Percentiles rank a stretch among this genome's conserved stretches.
These are phyloP conservation scores for Hassar affinis DNA, from an alignment of 2,113 vertebrate species.

Conservation along the genomic window DNA sequence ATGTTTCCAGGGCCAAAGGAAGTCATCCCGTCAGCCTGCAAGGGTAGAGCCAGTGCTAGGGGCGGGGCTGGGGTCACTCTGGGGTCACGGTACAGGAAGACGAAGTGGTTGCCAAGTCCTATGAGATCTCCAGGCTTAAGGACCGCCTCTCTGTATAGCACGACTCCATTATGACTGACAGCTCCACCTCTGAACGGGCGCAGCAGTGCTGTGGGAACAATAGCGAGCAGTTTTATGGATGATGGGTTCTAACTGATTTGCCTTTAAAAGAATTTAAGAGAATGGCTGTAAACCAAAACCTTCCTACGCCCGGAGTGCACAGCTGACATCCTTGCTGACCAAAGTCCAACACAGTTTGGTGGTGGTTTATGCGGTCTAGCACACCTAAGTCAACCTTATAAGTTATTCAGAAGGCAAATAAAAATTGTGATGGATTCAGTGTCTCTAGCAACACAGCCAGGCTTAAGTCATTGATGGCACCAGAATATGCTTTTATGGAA, in stretches of 20 bases:
- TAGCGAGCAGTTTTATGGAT: background rate
- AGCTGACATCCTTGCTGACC: background rate
- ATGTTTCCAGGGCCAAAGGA: conserved; percentile 67
- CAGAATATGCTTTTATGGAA: background rate
- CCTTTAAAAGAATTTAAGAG: background rate
- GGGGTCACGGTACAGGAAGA: conserved; percentile 90
- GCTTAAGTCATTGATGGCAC: background rate
- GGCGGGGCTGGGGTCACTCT: conserved; percentile 74
- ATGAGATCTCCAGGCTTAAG: conserved; percentile 85
- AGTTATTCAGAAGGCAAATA: background rate
- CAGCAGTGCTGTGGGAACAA: conserved; percentile 67
- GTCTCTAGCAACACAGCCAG: background rate
- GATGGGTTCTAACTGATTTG: background rate
- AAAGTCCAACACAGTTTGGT: background rate
- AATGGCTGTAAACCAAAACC: background rate
- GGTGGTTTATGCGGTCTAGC: background rate
- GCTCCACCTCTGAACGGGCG: conserved; percentile 83
- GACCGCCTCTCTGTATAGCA: conserved; percentile 80
- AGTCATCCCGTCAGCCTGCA: conserved; percentile 67
- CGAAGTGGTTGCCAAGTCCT: conserved; percentile 84
- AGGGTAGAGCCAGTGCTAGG: conserved; percentile 68
- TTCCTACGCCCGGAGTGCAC: background rate
- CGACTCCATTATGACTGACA: conserved; percentile 84
- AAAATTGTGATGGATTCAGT: too few relatives aligned
- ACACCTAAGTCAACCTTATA: background rate